A percentile compares a stretch with the other conserved stretches of the same genome.
Evolutionary conservation across 1,140 invertebrate species (phyloP).

Genomic region (Chironomus tepperi): DNA sequence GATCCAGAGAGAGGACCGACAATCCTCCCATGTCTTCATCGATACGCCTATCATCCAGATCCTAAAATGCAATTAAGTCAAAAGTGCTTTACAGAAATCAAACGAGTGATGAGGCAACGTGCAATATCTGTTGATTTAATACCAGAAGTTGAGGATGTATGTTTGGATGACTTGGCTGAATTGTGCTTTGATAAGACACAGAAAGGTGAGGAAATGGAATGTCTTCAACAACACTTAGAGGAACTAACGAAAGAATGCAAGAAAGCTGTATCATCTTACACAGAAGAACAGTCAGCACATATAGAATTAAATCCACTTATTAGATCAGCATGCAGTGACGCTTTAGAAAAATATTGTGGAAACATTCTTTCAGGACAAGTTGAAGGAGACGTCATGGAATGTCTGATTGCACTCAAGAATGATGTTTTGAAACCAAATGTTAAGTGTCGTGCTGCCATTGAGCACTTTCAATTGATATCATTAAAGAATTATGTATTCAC

Average conservation of each 20-base stretch:
- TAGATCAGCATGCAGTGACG: slow-evolving; percentile 66
- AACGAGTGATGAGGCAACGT: slow-evolving; percentile 83
- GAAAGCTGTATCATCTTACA: slow-evolving; percentile 74
- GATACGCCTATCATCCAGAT: slow-evolving; percentile 69
- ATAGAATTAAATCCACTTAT: slow-evolving; percentile 81
- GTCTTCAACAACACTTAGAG: slow-evolving; percentile 86
- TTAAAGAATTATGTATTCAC: slow-evolving; percentile 92
- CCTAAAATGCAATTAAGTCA: slow-evolving; percentile 52
- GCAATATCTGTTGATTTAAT: slow-evolving; percentile 86
- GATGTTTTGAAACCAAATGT: slow-evolving; percentile 61
- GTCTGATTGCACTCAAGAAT: slow-evolving; percentile 88
- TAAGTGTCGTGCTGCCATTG: slow-evolving; percentile 87
- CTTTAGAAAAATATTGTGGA: slow-evolving; percentile 75
- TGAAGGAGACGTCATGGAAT: slow-evolving; percentile 76
- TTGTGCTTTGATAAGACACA: slow-evolving; percentile 76
- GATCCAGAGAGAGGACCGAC: slow-evolving; percentile 65
- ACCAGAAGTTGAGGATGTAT: slow-evolving; percentile 86
- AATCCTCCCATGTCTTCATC: slow-evolving; percentile 87
- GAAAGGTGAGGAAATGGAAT: slow-evolving; percentile 82
- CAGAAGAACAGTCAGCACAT: slow-evolving; percentile 77
- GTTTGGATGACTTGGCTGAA: slow-evolving; percentile 73
- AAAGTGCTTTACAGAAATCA: slow-evolving; percentile 66
- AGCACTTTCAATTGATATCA: slow-evolving; percentile 87
- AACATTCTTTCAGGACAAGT: slow-evolving; percentile 42
- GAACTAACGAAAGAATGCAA: slow-evolving; percentile 40